These are phyloP conservation scores for Threskiornis aethiopicus DNA, from an alignment of 2,797 vertebrate genomes.

Conservation along the genomic window DNA sequence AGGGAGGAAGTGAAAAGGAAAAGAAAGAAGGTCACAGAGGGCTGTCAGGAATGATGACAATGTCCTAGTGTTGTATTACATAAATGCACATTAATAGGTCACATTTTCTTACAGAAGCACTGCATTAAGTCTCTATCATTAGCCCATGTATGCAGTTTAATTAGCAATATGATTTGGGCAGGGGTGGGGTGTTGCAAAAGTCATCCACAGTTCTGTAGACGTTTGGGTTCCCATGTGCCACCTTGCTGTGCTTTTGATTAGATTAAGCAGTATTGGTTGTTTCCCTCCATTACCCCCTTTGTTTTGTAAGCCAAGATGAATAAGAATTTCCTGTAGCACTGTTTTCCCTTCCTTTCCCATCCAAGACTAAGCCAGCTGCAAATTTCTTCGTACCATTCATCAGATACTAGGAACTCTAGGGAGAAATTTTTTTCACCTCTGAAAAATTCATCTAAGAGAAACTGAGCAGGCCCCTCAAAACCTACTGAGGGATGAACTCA, in stretches of 20 bases:
- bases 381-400: neutral
- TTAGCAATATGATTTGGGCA: neutral
- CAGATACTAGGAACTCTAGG: neutral
- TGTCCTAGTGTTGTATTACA: neutral
- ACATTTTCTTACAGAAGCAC: neutral
- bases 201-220: neutral
- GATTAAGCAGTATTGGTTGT: neutral
- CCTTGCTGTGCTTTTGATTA: neutral
- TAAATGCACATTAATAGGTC: slow-evolving; percentile 9
- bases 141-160: neutral
- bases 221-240: neutral
- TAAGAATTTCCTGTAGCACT: neutral
- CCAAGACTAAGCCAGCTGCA: neutral
- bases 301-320: neutral
- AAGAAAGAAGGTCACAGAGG: slow-evolving; percentile 21
- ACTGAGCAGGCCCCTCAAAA: neutral
- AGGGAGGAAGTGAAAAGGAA: slow-evolving; percentile 13
- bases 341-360: neutral
- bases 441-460: neutral
- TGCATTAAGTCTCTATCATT: neutral
- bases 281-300: neutral
- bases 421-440: neutral
- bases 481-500: neutral
- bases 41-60: neutral
- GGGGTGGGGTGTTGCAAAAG: neutral